A percentile compares a stretch with the other conserved stretches of the same genome.
Conservation (phyloP, 1,140 invertebrate species). For the Onthophagus taurus region DNA sequence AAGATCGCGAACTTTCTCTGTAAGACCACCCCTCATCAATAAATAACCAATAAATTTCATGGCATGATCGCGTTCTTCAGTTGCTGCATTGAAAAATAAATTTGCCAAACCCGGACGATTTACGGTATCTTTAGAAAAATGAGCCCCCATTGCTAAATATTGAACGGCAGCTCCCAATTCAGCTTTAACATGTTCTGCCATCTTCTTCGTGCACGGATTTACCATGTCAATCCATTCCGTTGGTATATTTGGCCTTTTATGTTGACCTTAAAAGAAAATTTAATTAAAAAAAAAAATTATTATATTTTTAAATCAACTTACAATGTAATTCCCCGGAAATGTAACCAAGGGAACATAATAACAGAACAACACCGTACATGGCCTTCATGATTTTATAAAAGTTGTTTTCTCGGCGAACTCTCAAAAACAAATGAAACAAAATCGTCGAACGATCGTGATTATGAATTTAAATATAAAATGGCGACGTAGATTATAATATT, state of each 20-base stretch:
- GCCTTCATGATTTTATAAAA: slow-evolving; percentile 40
- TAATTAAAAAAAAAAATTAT: too few species aligned
- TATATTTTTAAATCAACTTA: slow-evolving; percentile 41
- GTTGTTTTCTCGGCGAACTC: too few species aligned
- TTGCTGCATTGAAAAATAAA: slow-evolving; percentile 74
- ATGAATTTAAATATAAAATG: slow-evolving; percentile 4
- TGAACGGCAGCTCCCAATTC: slow-evolving; percentile 71
- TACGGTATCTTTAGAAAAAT: slow-evolving; percentile 68
- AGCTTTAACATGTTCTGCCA: slow-evolving; percentile 61
- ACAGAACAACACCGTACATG: slow-evolving; percentile 32
- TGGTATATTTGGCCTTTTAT: slow-evolving; percentile 40
- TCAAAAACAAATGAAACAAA: too few species aligned
- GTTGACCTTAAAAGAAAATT: slow-evolving; percentile 38
- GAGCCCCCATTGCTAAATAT: slow-evolving; percentile 77
- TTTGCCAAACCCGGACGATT: slow-evolving; percentile 85
- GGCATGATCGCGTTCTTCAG: slow-evolving; percentile 83
- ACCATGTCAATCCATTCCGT: slow-evolving; percentile 58
- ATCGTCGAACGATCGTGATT: too few species aligned
- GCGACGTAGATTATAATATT: slow-evolving; percentile 1
- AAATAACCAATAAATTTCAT: slow-evolving; percentile 85
- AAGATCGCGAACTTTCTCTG: slow-evolving; percentile 52
- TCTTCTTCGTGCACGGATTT: slow-evolving; percentile 46
- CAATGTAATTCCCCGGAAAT: slow-evolving; percentile 41
- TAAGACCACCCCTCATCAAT: slow-evolving; percentile 75
- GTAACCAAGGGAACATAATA: slow-evolving; percentile 35